phyloP scores from a whole-genome alignment of 2,888 invertebrate genomes.

The Zootermopsis nevadensis region DNA sequence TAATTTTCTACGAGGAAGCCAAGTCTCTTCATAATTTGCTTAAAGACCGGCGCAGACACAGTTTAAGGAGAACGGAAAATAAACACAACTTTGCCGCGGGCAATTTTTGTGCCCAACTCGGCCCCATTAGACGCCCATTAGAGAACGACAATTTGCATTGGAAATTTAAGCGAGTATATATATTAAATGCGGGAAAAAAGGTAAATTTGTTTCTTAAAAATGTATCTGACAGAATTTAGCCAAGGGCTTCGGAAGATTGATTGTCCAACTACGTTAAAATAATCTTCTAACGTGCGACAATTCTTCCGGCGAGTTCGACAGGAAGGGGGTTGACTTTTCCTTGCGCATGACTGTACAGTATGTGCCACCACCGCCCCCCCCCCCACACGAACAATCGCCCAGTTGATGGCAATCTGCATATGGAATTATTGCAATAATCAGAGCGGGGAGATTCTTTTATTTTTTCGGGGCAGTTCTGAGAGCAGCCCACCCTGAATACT shows the following conservation, averaged over 20 bases:
- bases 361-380: too few species aligned
- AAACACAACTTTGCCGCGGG: background rate
- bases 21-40: background rate
- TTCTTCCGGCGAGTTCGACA: too few species aligned
- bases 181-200: background rate
- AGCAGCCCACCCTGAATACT: slow-evolving; percentile 4
- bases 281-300: background rate
- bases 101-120: background rate
- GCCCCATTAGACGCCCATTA: background rate
- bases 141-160: background rate
- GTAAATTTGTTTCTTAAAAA: background rate
- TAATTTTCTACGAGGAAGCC: too few species aligned
- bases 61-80: background rate
- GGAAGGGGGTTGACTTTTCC: too few species aligned
- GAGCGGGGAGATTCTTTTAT: background rate
- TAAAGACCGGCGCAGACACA: background rate
- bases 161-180: background rate
- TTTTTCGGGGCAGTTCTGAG: background rate
- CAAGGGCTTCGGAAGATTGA: background rate
- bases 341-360: too few species aligned
- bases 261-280: background rate
- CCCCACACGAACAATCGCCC: too few species aligned
- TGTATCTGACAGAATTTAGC: background rate
- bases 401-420: background rate
- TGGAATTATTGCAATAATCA: slow-evolving; percentile 16